A percentile compares a stretch with the other conserved stretches of the same genome.
phyloP scores from a whole-genome alignment of 2,113 vertebrate species.

The Etia nguti region DNA sequence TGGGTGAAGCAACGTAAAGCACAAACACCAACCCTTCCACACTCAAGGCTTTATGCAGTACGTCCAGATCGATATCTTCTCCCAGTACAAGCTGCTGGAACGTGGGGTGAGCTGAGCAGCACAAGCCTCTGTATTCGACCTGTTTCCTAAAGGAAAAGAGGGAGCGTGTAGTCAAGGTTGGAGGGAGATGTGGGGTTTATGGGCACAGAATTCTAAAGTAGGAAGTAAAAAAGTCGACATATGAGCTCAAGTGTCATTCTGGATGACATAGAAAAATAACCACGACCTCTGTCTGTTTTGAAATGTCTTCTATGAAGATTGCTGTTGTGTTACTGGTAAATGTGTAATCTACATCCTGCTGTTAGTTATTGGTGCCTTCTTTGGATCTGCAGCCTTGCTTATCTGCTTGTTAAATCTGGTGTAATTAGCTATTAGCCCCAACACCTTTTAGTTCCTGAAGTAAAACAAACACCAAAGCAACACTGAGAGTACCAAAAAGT shows the following conservation, averaged over 20 bases:
- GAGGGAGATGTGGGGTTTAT: not conserved
- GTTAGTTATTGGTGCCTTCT: not conserved
- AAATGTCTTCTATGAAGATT: not conserved
- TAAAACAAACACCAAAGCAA: not conserved
- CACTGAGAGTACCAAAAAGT: not conserved
- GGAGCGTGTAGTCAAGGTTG: not conserved
- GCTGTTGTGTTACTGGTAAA: not conserved
- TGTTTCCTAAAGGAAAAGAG: not conserved
- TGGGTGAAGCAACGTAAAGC: not conserved
- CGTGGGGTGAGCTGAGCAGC: not conserved
- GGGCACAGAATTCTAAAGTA: not conserved
- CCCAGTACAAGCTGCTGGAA: not conserved
- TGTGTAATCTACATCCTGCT: not conserved
- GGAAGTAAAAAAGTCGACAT: not conserved
- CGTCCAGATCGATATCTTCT: constrained; percentile 8
- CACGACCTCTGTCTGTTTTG: not conserved
- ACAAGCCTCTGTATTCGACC: not conserved
- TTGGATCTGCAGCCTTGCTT: not conserved
- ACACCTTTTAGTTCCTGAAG: not conserved
- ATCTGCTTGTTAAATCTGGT: not conserved
- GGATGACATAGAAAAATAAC: not conserved
- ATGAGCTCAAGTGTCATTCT: not conserved
- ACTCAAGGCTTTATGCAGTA: constrained; percentile 3
- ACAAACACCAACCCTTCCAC: not conserved
- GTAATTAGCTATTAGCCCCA: not conserved